These are phyloP conservation scores for Sandelia bainsii DNA, from an alignment of 2,797 vertebrate species.

Conservation along the genomic window DNA sequence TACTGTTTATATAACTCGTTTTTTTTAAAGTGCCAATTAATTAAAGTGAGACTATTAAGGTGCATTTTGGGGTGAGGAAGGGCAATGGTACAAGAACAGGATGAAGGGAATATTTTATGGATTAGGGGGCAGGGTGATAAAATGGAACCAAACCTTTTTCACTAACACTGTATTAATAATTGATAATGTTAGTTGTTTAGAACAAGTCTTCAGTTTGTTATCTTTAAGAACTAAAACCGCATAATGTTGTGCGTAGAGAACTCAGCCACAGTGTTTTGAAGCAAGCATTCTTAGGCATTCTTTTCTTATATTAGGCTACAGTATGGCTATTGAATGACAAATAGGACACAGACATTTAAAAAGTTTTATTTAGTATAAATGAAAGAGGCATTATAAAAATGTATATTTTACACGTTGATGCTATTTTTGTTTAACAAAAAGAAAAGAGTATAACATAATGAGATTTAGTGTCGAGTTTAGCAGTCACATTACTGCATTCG, in stretches of 20 bases:
- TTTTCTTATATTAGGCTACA: constrained; percentile 90
- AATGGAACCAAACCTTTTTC: constrained; percentile 83
- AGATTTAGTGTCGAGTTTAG: constrained; percentile 91
- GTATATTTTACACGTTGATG: constrained; percentile 97
- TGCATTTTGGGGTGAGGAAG: constrained; percentile 67
- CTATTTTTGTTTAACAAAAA: constrained; percentile 95
- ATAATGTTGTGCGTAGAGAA: constrained; percentile 91
- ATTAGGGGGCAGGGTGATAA: constrained; percentile 55
- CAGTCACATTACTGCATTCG: constrained; percentile 91
- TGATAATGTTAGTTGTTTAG: constrained; percentile 90
- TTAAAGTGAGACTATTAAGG: constrained; percentile 83
- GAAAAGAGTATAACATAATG: constrained; percentile 90
- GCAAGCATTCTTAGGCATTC: constrained; percentile 88
- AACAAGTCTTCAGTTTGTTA: constrained; percentile 93
- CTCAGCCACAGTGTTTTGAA: constrained; percentile 89
- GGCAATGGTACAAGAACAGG: constrained; percentile 54
- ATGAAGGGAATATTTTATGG: constrained; percentile 73
- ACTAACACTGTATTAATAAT: constrained; percentile 90
- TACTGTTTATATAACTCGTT: constrained; percentile 86
- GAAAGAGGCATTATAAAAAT: constrained; percentile 91
- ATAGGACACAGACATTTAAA: constrained; percentile 88
- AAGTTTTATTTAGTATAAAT: constrained; percentile 95
- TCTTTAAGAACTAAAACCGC: constrained; percentile 90
- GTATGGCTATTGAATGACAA: constrained; percentile 90
- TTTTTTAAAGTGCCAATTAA: constrained; percentile 86